A percentile compares a stretch with the other conserved stretches of the same genome.
Evolutionary conservation across 2,797 vertebrate species (phyloP).

Genomic region (Cephalopachus bancanus): DNA sequence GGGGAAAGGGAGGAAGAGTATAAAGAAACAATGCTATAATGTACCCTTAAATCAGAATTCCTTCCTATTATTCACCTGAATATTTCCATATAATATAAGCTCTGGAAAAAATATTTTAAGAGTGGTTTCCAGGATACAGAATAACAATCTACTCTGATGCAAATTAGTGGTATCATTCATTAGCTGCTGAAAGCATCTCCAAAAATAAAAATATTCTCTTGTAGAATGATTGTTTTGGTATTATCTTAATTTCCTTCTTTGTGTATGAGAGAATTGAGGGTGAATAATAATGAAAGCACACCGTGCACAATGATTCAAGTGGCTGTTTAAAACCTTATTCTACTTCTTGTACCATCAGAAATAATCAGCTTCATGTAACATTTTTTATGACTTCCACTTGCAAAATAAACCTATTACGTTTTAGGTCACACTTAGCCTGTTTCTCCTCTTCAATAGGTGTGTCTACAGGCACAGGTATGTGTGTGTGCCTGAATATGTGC

Average conservation of each 20-base stretch:
- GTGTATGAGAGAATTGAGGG: neutral
- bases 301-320: conserved; percentile 27
- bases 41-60: neutral
- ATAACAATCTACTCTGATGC: conserved; percentile 79
- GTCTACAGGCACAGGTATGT: neutral
- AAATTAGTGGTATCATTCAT: conserved; percentile 58
- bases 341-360: neutral
- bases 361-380: conserved; percentile 7
- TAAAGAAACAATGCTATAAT: neutral
- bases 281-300: conserved; percentile 58
- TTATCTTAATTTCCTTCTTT: conserved; percentile 69
- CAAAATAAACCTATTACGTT: neutral
- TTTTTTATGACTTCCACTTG: neutral
- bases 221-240: conserved; percentile 61
- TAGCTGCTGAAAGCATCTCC: conserved; percentile 88
- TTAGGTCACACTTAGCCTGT: neutral
- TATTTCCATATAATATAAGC: neutral
- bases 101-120: conserved; percentile 45
- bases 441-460: neutral
- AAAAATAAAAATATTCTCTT: conserved; percentile 74
- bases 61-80: neutral
- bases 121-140: conserved; percentile 79
- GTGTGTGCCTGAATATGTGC: neutral
- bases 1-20: neutral
- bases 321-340: conserved; percentile 38